These are phyloP conservation scores for Falco berigora DNA, from an alignment of 2,797 vertebrate species.

Conservation along the genomic window DNA sequence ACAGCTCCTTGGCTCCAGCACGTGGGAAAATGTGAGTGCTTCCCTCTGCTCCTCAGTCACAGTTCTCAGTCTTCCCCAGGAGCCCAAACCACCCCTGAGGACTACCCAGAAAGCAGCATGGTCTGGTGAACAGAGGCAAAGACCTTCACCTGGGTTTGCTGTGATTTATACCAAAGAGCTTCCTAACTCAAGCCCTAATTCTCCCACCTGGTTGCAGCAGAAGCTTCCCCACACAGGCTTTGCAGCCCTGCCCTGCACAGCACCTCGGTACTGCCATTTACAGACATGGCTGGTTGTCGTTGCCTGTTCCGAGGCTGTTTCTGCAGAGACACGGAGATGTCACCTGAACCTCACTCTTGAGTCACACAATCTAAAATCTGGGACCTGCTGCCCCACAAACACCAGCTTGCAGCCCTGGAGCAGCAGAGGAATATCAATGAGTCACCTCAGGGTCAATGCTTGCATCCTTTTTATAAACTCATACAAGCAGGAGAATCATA, in stretches of 20 bases:
- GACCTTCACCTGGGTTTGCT: neutral
- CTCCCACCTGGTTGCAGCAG: neutral
- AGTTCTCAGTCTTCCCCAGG: neutral
- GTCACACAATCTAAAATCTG: neutral
- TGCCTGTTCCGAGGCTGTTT: neutral
- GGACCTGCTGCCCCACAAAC: neutral
- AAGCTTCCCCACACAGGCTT: neutral
- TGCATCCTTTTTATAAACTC: neutral
- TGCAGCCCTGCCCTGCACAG: neutral
- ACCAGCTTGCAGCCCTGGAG: neutral
- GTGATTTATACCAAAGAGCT: neutral
- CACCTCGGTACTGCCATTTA: neutral
- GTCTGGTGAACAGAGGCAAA: neutral
- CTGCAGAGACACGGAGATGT: neutral
- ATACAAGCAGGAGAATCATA: neutral
- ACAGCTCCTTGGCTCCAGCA: neutral
- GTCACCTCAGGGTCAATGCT: neutral
- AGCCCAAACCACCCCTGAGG: neutral
- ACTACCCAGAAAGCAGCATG: neutral
- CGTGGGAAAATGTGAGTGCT: neutral
- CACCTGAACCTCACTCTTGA: neutral
- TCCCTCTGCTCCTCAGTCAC: neutral
- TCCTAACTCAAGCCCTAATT: neutral
- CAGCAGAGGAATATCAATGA: neutral
- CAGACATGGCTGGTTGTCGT: neutral